phyloP scores from a whole-genome alignment of 1,140 invertebrate genomes.

The Hesperophylax magnus region DNA sequence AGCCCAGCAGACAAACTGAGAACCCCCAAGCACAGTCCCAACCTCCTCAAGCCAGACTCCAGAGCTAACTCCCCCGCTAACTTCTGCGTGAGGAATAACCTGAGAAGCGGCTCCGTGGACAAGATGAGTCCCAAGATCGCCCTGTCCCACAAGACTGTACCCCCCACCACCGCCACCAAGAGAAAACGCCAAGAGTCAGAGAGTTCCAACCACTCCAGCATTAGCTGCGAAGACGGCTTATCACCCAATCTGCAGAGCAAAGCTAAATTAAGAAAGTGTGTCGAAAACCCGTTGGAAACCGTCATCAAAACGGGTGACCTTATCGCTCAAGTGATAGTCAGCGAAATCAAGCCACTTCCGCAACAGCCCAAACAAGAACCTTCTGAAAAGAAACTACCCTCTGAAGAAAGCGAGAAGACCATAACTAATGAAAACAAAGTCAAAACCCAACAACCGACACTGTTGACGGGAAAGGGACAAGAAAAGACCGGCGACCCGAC shows the following conservation, averaged over 20 bases:
- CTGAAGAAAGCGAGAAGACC: slow-evolving; percentile 3
- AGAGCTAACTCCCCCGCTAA: slow-evolving; percentile 68
- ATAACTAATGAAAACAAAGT: too few relatives aligned
- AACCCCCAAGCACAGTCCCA: slow-evolving; percentile 75
- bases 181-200: slow-evolving; percentile 84
- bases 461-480: slow-evolving; percentile 41
- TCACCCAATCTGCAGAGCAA: slow-evolving; percentile 60
- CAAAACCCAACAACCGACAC: too few relatives aligned
- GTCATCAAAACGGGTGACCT: slow-evolving; percentile 68
- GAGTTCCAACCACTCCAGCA: slow-evolving; percentile 75
- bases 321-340: slow-evolving; percentile 68
- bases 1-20: slow-evolving; percentile 77
- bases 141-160: slow-evolving; percentile 58
- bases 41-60: slow-evolving; percentile 63
- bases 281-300: slow-evolving; percentile 77
- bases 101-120: slow-evolving; percentile 64
- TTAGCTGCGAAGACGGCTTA: slow-evolving; percentile 73
- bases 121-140: slow-evolving; percentile 63
- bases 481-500: slow-evolving; percentile 47
- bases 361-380: not conserved
- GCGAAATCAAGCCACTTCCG: slow-evolving; percentile 53
- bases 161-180: slow-evolving; percentile 68
- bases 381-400: slow-evolving; percentile 60
- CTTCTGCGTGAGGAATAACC: slow-evolving; percentile 62
- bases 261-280: slow-evolving; percentile 76